phyloP scores from a whole-genome alignment of 2,113 vertebrate genomes.

The Prionailurus bengalensis region DNA sequence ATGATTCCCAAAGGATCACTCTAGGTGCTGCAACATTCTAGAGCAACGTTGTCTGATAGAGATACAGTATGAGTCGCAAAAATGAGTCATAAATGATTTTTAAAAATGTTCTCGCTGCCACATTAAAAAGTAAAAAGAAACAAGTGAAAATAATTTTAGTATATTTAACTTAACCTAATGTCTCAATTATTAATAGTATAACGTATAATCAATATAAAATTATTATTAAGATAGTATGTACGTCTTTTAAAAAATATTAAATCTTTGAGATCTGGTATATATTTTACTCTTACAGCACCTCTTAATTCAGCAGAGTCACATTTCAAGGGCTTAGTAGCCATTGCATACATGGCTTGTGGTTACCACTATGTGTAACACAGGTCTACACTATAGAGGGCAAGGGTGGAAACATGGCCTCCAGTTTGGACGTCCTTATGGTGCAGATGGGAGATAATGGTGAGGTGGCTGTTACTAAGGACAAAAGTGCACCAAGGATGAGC shows the following conservation, averaged over 20 bases:
- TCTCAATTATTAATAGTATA: not conserved
- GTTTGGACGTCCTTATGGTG: not conserved
- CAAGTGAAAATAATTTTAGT: not conserved
- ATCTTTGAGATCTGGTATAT: not conserved
- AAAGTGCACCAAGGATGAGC: not conserved
- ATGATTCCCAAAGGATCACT: not conserved
- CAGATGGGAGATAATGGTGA: not conserved
- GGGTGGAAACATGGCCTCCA: not conserved
- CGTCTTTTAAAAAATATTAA: not conserved
- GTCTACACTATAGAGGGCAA: accelerated
- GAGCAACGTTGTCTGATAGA: not conserved
- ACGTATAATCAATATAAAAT: not conserved
- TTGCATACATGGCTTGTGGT: not conserved
- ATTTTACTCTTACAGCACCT: not conserved
- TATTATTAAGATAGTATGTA: not conserved
- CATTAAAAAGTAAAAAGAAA: not conserved
- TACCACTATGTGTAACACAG: not conserved
- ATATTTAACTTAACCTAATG: not conserved
- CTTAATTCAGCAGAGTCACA: not conserved
- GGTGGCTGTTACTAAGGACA: not conserved
- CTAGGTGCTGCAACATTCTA: not conserved
- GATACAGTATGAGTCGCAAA: not conserved
- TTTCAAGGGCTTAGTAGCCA: not conserved
- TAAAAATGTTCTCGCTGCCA: not conserved
- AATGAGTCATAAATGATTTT: not conserved